phyloP scores from a whole-genome alignment of 1,140 invertebrate species.

The Brachionus angularis region DNA sequence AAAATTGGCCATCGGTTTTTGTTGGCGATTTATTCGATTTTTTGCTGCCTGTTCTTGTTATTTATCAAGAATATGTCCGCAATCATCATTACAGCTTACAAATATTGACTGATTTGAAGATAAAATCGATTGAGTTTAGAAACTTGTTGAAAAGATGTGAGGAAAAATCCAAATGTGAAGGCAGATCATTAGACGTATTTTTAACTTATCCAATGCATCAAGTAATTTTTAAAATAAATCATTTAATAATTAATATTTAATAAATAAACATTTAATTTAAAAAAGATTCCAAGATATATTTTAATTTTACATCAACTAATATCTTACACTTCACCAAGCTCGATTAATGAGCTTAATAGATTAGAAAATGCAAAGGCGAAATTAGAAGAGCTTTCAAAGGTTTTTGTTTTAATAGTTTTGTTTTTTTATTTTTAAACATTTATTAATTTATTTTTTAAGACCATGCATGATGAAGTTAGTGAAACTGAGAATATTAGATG shows the following conservation, averaged over 20 bases:
- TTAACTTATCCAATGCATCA: constrained; percentile 92
- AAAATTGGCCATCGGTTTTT: constrained; percentile 72
- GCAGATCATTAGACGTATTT: constrained; percentile 78
- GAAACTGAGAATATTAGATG: constrained; percentile 89
- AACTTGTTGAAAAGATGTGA: constrained; percentile 65
- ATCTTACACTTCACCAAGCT: constrained; percentile 71
- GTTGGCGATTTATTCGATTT: constrained; percentile 87
- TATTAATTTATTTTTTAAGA: constrained; percentile 47
- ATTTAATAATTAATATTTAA: not conserved
- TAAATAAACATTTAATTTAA: constrained; percentile 5
- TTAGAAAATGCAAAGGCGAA: constrained; percentile 81
- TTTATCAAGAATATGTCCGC: constrained; percentile 88
- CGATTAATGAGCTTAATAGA: constrained; percentile 73
- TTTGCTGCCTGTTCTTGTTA: constrained; percentile 83
- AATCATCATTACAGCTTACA: constrained; percentile 89
- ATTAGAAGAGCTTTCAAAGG: constrained; percentile 77
- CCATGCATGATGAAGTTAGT: constrained; percentile 67
- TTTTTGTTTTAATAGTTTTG: constrained; percentile 46
- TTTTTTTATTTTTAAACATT: not conserved
- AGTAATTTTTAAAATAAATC: constrained; percentile 52
- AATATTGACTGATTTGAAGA: constrained; percentile 87
- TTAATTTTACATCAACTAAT: constrained; percentile 83
- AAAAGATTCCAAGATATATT: constrained; percentile 81
- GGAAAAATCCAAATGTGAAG: constrained; percentile 75
- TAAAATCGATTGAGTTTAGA: constrained; percentile 69